phyloP scores from a whole-genome alignment of 2,888 invertebrate genomes.

The Notodonta ziczac region DNA sequence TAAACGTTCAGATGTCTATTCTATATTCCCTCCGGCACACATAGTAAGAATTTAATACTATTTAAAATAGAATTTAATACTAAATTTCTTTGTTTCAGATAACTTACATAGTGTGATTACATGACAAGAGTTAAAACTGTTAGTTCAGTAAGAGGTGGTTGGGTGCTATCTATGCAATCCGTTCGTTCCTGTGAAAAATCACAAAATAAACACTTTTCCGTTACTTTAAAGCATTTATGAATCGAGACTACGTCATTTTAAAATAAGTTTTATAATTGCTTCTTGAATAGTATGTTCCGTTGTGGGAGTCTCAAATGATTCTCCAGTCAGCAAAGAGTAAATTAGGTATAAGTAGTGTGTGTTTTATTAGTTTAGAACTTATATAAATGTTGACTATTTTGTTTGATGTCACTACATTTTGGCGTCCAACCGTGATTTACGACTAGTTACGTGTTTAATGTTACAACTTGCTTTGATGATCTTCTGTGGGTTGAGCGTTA shows the following conservation, averaged over 20 bases:
- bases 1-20: no score
- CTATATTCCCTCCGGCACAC: no score
- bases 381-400: background rate
- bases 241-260: slow-evolving; percentile 23
- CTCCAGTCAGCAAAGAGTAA: slow-evolving; percentile 48
- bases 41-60: no score
- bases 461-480: background rate
- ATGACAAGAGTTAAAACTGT: slow-evolving; percentile 7
- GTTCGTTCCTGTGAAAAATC: slow-evolving; percentile 39
- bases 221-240: slow-evolving; percentile 35
- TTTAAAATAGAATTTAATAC: no score
- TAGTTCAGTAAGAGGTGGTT: background rate
- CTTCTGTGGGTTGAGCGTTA: background rate
- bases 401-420: background rate
- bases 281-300: slow-evolving; percentile 4
- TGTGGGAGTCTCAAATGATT: slow-evolving; percentile 24
- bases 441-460: background rate
- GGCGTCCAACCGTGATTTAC: background rate
- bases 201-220: slow-evolving; percentile 47
- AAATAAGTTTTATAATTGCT: slow-evolving; percentile 33
- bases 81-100: slow-evolving; percentile 4
- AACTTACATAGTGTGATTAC: background rate
- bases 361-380: background rate
- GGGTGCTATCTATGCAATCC: slow-evolving; percentile 26
- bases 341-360: slow-evolving; percentile 11